Evolutionary conservation across 2,113 vertebrate genomes (phyloP).

Genomic region (Carlito syrichta): DNA sequence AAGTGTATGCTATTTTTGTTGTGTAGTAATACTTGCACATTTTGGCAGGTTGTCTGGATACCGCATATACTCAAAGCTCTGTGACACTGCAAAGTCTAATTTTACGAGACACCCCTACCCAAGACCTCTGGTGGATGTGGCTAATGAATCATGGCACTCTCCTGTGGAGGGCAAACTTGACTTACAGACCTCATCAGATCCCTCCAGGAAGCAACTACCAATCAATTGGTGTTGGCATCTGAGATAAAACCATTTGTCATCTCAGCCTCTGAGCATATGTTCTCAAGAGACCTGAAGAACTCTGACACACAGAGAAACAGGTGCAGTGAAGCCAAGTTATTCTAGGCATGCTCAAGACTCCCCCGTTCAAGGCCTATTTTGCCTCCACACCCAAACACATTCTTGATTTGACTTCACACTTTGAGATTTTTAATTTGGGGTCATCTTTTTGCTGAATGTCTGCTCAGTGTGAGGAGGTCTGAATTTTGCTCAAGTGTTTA

Average conservation of each 20-base stretch:
- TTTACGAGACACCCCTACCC: neutral
- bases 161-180: neutral
- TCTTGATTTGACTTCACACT: neutral
- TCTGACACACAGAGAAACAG: neutral
- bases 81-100: neutral
- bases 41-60: neutral
- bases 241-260: neutral
- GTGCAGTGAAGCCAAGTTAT: slow-evolving; percentile 6
- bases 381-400: neutral
- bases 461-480: neutral
- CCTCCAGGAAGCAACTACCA: neutral
- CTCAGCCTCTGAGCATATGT: neutral
- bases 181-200: neutral
- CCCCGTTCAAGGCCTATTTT: neutral
- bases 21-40: neutral
- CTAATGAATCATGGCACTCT: neutral
- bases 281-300: neutral
- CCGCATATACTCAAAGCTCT: neutral
- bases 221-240: neutral
- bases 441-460: neutral
- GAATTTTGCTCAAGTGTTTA: neutral
- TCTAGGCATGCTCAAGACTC: neutral
- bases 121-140: neutral
- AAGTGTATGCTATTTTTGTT: neutral
- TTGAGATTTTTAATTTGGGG: neutral